Evolutionary conservation across 2,113 vertebrate species (phyloP).

Genomic region (Paramormyrops kingsleyae): DNA sequence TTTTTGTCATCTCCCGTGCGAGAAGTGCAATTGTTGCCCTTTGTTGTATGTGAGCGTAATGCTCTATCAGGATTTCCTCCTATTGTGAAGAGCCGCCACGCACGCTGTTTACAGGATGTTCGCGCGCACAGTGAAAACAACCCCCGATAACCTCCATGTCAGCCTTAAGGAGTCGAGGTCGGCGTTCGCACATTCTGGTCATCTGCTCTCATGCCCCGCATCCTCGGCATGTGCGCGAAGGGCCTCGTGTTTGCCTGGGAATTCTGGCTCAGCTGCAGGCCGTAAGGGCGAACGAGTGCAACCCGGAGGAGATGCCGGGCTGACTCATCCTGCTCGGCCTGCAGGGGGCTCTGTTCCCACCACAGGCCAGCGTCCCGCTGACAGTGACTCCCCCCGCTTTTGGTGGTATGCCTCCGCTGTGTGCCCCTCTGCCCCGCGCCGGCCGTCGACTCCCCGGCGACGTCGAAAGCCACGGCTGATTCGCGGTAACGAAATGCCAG

Average conservation of each 20-base stretch:
- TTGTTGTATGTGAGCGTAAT: constrained; percentile 35
- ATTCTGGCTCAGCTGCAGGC: neutral
- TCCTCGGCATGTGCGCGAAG: neutral
- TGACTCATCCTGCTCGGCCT: neutral
- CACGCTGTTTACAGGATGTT: constrained; percentile 34
- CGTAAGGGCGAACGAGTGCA: neutral
- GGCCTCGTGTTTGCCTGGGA: neutral
- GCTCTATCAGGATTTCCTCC: constrained; percentile 30
- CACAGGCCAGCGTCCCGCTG: neutral
- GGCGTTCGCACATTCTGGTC: neutral
- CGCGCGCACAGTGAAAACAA: constrained; percentile 10
- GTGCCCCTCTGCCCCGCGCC: neutral
- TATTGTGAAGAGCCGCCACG: constrained; percentile 21
- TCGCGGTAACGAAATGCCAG: neutral
- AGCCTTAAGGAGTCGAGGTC: neutral
- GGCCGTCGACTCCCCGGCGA: neutral
- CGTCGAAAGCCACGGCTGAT: neutral
- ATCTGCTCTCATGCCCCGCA: neutral
- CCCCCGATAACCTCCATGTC: neutral
- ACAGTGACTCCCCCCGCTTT: neutral
- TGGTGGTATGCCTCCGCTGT: neutral
- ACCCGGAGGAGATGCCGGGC: neutral
- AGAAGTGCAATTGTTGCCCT: neutral
- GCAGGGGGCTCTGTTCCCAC: neutral
- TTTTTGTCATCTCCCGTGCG: neutral